A percentile compares a stretch with the other conserved stretches of the same genome.
phyloP scores from a whole-genome alignment of 2,888 invertebrate genomes.

The Dermolepida albohirtum region DNA sequence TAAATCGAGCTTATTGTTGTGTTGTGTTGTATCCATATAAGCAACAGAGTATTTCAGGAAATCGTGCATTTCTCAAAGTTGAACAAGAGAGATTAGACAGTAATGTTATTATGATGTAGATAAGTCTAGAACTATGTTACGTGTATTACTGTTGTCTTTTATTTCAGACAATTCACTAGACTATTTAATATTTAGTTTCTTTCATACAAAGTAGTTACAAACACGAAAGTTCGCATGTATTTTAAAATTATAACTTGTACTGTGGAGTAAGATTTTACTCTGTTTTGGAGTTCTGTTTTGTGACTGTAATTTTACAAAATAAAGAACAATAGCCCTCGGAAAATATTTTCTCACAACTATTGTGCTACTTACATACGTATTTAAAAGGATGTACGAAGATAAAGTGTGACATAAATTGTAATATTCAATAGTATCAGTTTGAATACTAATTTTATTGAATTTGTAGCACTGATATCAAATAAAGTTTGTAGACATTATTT shows the following conservation, averaged over 20 bases:
- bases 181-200: constrained; percentile 33
- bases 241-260: constrained; percentile 28
- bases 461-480: too few relatives aligned
- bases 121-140: constrained; percentile 38
- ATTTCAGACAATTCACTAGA: constrained; percentile 20
- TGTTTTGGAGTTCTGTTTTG: constrained; percentile 9
- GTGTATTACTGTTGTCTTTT: constrained; percentile 18
- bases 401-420: too few relatives aligned
- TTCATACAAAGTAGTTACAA: constrained; percentile 20
- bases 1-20: constrained; percentile 46
- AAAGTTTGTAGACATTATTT: too few relatives aligned
- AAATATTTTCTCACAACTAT: not conserved
- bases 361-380: too few relatives aligned
- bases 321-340: not conserved
- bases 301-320: not conserved
- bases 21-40: constrained; percentile 32
- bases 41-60: constrained; percentile 33
- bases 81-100: constrained; percentile 43
- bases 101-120: constrained; percentile 44
- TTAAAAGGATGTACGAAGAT: too few relatives aligned
- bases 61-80: constrained; percentile 42
- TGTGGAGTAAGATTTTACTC: not conserved
- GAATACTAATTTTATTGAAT: too few relatives aligned
- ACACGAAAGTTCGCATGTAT: constrained; percentile 24
- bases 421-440: too few relatives aligned